A percentile compares a stretch with the other conserved stretches of the same genome.
phyloP scores from a whole-genome alignment of 2,113 vertebrate genomes.

The Notiomystis cincta region DNA sequence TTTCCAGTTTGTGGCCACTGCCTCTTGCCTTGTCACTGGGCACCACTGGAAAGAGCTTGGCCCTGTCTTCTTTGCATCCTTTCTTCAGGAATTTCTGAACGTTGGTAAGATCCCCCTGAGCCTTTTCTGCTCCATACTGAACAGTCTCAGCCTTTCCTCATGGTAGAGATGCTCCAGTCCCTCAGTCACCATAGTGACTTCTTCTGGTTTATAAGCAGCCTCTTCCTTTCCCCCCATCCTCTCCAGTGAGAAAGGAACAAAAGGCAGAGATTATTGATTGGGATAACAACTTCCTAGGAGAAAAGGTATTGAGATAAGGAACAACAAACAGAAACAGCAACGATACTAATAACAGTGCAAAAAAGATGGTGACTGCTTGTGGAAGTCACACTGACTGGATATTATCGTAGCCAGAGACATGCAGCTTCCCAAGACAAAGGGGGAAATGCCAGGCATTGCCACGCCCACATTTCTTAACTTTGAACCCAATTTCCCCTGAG shows the following conservation, averaged over 20 bases:
- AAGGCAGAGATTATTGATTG: not conserved
- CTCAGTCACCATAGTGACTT: not conserved
- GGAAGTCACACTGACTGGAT: too few species aligned
- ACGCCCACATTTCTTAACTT: not conserved
- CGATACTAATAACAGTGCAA: not conserved
- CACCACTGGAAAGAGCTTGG: not conserved
- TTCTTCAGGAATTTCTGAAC: not conserved
- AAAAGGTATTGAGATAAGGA: not conserved
- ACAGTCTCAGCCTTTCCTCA: not conserved
- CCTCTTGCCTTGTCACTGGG: not conserved
- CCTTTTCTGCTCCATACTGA: not conserved
- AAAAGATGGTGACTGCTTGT: not conserved
- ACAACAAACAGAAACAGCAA: not conserved
- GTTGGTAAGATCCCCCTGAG: accelerated
- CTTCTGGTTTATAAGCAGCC: not conserved
- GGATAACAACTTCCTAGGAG: not conserved
- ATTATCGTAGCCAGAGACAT: accelerated
- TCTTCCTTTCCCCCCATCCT: not conserved
- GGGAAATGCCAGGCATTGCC: not conserved
- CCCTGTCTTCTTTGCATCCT: not conserved
- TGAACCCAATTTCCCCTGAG: not conserved
- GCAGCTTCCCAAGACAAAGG: not conserved
- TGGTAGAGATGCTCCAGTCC: not conserved
- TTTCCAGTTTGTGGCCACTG: not conserved
- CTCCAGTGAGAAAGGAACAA: not conserved